Percentiles rank a stretch among this genome's conserved stretches.
Evolutionary conservation across 1,140 invertebrate species (phyloP).

Genomic region (Drosophila mayri): DNA sequence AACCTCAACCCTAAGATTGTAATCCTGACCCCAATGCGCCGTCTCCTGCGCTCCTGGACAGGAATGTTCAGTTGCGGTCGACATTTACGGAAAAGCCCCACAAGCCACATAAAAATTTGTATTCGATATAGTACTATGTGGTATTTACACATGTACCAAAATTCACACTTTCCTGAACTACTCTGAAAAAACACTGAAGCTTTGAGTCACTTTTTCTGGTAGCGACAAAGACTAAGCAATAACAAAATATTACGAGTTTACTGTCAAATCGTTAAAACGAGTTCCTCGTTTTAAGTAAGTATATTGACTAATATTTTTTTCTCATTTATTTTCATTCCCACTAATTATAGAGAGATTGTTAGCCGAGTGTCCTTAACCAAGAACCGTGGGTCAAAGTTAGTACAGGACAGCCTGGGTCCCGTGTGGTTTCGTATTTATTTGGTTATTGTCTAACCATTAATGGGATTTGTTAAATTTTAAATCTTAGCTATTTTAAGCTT

Average conservation of each 20-base stretch:
- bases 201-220: background rate
- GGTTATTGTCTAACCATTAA: background rate
- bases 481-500: background rate
- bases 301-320: background rate
- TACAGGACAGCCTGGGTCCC: no score
- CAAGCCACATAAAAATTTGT: background rate
- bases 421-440: no score
- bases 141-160: background rate
- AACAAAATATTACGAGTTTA: background rate
- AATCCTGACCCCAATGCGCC: slow-evolving; percentile 1
- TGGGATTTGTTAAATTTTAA: background rate
- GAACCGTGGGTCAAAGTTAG: background rate
- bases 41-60: slow-evolving; percentile 11
- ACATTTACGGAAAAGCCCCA: background rate
- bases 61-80: background rate
- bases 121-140: background rate
- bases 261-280: slow-evolving; percentile 5
- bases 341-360: no score
- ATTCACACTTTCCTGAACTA: background rate
- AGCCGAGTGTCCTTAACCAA: no score
- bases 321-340: background rate
- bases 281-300: background rate
- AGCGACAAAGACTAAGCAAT: background rate
- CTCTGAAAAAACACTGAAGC: background rate
- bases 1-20: slow-evolving; percentile 2